phyloP scores from a whole-genome alignment of 1,140 invertebrate genomes.

The Tetraneura akinire region DNA sequence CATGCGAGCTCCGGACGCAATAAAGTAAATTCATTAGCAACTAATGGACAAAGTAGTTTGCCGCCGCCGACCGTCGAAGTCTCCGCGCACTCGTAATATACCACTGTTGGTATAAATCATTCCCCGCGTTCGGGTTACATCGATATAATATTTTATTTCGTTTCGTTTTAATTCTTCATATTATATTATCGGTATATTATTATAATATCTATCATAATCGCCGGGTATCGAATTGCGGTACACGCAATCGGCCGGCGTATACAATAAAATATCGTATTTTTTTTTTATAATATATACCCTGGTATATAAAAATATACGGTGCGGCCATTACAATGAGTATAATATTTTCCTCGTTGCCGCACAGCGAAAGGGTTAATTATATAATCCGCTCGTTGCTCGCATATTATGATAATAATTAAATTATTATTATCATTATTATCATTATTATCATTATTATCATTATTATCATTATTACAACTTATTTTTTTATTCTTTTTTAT shows the following conservation, averaged over 20 bases:
- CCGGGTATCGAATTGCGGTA: not conserved
- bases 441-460: too few species aligned
- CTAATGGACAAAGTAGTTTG: constrained; percentile 52
- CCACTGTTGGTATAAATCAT: constrained; percentile 44
- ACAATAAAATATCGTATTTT: not conserved
- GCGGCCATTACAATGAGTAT: too few species aligned
- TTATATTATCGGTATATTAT: constrained; percentile 25
- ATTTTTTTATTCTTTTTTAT: not conserved
- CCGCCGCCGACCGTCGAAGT: constrained; percentile 30
- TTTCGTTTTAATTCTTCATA: constrained; percentile 22
- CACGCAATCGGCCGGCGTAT: constrained; percentile 2
- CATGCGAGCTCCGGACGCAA: constrained; percentile 43
- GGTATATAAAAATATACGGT: too few species aligned
- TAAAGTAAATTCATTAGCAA: constrained; percentile 51
- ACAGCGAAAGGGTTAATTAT: not conserved
- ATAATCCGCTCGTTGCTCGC: too few species aligned
- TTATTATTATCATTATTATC: too few species aligned
- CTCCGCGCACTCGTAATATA: not conserved
- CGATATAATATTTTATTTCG: constrained; percentile 37
- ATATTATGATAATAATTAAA: too few species aligned
- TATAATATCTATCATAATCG: too few species aligned
- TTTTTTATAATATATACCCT: too few species aligned
- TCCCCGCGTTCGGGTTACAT: constrained; percentile 30
- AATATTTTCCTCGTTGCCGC: not conserved
- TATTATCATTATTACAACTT: constrained; percentile 25